Base-by-base conservation (phyloP, 1,140 invertebrate genomes). In the Drosophila cardini region DNA sequence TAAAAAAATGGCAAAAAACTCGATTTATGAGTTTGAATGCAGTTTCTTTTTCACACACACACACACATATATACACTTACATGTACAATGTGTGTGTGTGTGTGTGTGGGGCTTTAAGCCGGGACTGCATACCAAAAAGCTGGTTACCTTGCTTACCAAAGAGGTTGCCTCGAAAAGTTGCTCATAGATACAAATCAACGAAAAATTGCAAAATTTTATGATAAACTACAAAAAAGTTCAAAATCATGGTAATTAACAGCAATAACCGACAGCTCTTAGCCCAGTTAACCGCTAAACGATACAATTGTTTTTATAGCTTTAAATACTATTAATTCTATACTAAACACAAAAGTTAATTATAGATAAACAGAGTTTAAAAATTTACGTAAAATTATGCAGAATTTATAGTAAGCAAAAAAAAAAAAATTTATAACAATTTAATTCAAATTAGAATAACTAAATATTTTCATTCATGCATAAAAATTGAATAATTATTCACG, bases 21-120 rank as follows among this genome's bases (percentile, higher is more conserved):
- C 82, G 82, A 86, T 86, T 86, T 81, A 81, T 86, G 75, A 76
- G 72, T 76, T 81, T 78, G 48, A 78, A 74, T 85, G 62, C 74
- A 80, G 77, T 78, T 71, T 80, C 69, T 79, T 72, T 70, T 77
- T 72, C 58, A 64, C 52, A 36, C 50, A n/a, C 45, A 21, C 34
- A 52, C 26, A 56, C 50, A 68, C 34, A 26, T 36, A n/a, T 36
- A 21, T 15, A 40, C 21, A 55, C 34, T 53, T 60, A 42, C 46
- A 48, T 11, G 15, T 1, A 3, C 7, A 26, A 30, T 55, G 38
- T 62, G 26, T 75, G 26, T 63, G 40, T 42, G 52, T 71, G 52
- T 43, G 52, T 63, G 40, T 42, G 52, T 71, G 52, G 38, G 52
- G 16, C 53, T 74, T 77, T 18, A 58, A 69, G 67, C 77, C 53